These are phyloP conservation scores for Neodiprion lecontei DNA, from an alignment of 1,140 invertebrate species.

Conservation along the genomic window DNA sequence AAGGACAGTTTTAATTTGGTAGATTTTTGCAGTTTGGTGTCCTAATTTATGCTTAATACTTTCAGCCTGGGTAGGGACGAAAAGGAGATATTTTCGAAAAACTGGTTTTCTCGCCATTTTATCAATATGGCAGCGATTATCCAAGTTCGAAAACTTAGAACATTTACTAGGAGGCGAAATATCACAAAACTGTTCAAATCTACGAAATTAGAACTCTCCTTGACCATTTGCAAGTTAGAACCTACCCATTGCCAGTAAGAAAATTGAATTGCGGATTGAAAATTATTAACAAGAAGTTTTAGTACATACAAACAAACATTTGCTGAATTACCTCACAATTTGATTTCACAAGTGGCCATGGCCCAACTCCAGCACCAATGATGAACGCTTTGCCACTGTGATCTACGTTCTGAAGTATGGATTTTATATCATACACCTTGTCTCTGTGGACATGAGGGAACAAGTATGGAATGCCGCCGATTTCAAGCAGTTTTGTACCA, in stretches of 20 bases:
- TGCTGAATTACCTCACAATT: slow-evolving; percentile 78
- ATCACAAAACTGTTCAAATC: too few relatives aligned
- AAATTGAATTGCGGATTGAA: too few relatives aligned
- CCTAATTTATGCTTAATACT: too few relatives aligned
- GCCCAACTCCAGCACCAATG: slow-evolving; percentile 90
- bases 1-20: background rate
- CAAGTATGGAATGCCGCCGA: slow-evolving; percentile 85
- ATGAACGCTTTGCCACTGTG: slow-evolving; percentile 67
- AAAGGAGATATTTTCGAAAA: slow-evolving; percentile 1
- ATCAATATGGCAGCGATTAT: too few relatives aligned
- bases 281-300: too few relatives aligned
- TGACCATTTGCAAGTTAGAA: too few relatives aligned
- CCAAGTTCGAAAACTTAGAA: too few relatives aligned
- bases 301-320: background rate
- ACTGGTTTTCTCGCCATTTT: background rate
- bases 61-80: too few relatives aligned
- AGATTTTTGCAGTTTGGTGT: too few relatives aligned
- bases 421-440: slow-evolving; percentile 81
- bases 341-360: slow-evolving; percentile 75
- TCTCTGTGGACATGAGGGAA: slow-evolving; percentile 76
- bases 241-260: too few relatives aligned
- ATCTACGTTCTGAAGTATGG: slow-evolving; percentile 63
- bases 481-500: slow-evolving; percentile 76
- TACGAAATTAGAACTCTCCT: too few relatives aligned
- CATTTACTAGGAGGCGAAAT: too few relatives aligned